Evolutionary conservation across 2,888 invertebrate species (phyloP).

Genomic region (Drosophila paucipuncta): DNA sequence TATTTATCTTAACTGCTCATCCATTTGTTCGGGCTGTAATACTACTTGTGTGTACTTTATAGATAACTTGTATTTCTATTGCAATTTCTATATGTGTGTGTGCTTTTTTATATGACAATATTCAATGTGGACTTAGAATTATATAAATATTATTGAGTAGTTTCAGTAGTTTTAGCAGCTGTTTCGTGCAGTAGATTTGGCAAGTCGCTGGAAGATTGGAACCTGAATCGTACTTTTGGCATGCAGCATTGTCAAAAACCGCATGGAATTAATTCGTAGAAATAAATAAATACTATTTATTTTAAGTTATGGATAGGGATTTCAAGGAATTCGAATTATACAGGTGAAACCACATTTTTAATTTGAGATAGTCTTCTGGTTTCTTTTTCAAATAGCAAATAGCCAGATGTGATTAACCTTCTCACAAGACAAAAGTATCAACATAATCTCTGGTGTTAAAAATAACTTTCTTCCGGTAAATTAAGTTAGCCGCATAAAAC

Average conservation of each 20-base stretch:
- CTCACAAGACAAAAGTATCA: not conserved
- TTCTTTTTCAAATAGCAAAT: not conserved
- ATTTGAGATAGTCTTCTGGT: not conserved
- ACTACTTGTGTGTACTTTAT: not conserved
- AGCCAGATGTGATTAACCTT: not conserved
- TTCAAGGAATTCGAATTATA: not conserved
- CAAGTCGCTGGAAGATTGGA: not conserved
- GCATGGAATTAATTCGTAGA: not conserved
- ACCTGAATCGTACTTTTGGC: not conserved
- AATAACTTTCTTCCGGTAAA: not conserved
- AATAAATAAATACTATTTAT: not conserved
- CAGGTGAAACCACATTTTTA: not conserved
- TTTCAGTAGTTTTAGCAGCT: constrained; percentile 1
- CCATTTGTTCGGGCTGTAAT: not conserved
- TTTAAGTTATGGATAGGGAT: not conserved
- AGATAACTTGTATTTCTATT: constrained; percentile 23
- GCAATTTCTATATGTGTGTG: constrained; percentile 24
- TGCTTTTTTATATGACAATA: constrained; percentile 29
- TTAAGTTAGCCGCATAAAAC: not conserved
- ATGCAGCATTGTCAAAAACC: not conserved
- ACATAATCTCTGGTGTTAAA: not conserved
- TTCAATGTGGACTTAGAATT: constrained; percentile 45
- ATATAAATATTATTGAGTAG: constrained; percentile 20
- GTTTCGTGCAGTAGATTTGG: not conserved
- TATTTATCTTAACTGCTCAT: not conserved